Conservation (phyloP, 2,888 invertebrate species). For the Horisme vitalbata region DNA sequence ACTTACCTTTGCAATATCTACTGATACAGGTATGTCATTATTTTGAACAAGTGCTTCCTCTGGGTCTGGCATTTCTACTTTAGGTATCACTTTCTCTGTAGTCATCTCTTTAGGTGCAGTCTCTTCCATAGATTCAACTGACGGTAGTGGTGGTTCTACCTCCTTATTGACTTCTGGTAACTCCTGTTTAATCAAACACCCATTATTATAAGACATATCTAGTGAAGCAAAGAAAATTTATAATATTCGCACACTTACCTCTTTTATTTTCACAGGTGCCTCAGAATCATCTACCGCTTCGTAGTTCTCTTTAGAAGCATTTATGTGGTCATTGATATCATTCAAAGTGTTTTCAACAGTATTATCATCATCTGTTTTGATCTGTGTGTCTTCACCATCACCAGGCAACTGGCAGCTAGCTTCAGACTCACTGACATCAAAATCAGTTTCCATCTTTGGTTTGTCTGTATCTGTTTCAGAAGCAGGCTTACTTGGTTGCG, state of each 20-base stretch:
- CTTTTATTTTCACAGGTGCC: conserved; percentile 1
- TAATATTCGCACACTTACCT: too few relatives aligned
- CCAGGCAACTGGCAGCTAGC: conserved; percentile 40
- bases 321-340: conserved; percentile 21
- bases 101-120: conserved; percentile 1
- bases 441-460: conserved; percentile 48
- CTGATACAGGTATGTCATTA: not conserved
- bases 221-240: too few relatives aligned
- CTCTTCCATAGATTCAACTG: not conserved
- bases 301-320: conserved; percentile 19
- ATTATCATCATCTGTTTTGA: conserved; percentile 39
- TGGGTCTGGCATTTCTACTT: conserved; percentile 10
- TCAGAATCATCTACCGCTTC: conserved; percentile 7
- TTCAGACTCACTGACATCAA: conserved; percentile 46
- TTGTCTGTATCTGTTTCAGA: conserved; percentile 62
- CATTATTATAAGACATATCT: not conserved
- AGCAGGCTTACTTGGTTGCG: conserved; percentile 58
- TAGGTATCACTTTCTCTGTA: conserved; percentile 2
- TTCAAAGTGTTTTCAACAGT: conserved; percentile 29
- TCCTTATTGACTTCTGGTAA: conserved; percentile 6
- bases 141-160: not conserved
- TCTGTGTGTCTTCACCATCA: conserved; percentile 28
- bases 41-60: not conserved
- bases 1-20: conserved; percentile 4
- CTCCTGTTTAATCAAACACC: conserved; percentile 3